Base-by-base conservation (phyloP, 2,797 vertebrate genomes). In the Gymnoscopelus braueri region DNA sequence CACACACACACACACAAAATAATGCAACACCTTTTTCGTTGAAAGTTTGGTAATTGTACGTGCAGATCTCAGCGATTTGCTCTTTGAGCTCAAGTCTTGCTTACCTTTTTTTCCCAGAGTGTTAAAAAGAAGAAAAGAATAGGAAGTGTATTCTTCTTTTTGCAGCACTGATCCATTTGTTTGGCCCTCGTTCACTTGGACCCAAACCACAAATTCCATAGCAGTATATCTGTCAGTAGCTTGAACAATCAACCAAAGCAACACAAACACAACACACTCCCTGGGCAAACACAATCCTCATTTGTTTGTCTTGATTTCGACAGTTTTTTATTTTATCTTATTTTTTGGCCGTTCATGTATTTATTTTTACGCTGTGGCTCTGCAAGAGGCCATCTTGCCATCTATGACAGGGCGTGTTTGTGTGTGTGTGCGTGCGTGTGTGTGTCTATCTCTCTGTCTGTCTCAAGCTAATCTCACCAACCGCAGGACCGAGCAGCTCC, bases 141-240 rank as follows among this genome's bases (percentile, higher is more conserved):
- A 29, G 65, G 3, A 29, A 47, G 72, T 26, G 54, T 44, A 54
- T 29, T 61, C 19, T 65, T 80, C 39, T 74, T 72, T 62, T 58
- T 69, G 63, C 69, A 19, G 13, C 23, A 64, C 7, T 53, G 8
- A 54, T 62, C 19, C 12, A 14, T 81, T 83, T 72, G 71, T 32
- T 67, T 6, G 3, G 9, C 49, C 52, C 15, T 23, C 26, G 39
- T 78, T 78, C 78, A 70, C 68, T 63, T 60, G 12, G 70, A 60
- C 53, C 58, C 23, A 52, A 80, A 74, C 4, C 47, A 9, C 63
- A 49, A 29, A 29, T 76, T 78, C 77, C 75, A 74, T 71, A 84
- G 78, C 59, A 50, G 24, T 63, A 68, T 69, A 71, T 75, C 68
- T 47, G 44, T 68, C 64, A 74, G 73, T 75, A 63, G 77, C 69